phyloP scores from a whole-genome alignment of 1,140 invertebrate genomes.

The Oreohelix idahoensis region DNA sequence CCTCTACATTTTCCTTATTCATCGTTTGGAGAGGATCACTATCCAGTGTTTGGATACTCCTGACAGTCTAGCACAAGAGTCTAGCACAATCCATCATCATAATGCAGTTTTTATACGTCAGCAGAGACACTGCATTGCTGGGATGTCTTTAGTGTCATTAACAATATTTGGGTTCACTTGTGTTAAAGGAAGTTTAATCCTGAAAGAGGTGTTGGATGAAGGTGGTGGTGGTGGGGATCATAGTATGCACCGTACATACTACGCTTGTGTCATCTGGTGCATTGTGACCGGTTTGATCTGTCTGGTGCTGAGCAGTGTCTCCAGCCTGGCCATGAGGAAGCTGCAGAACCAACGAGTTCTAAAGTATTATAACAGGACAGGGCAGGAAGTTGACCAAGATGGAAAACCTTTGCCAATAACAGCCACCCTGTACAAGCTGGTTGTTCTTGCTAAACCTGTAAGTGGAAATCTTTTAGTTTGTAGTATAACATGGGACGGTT shows the following conservation, averaged over 20 bases:
- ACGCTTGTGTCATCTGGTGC: slow-evolving; percentile 60
- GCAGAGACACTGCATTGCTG: slow-evolving; percentile 45
- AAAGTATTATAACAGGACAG: slow-evolving; percentile 63
- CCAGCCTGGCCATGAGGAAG: slow-evolving; percentile 54
- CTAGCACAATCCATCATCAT: not conserved
- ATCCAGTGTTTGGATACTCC: slow-evolving; percentile 54
- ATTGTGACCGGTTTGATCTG: slow-evolving; percentile 58
- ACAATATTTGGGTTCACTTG: slow-evolving; percentile 46
- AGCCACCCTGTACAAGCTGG: slow-evolving; percentile 56
- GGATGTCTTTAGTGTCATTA: slow-evolving; percentile 47
- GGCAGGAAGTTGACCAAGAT: slow-evolving; percentile 64
- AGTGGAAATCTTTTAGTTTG: too few relatives aligned
- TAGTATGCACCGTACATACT: slow-evolving; percentile 66
- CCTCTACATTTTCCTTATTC: slow-evolving; percentile 46
- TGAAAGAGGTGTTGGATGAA: slow-evolving; percentile 58
- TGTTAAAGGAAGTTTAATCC: slow-evolving; percentile 61
- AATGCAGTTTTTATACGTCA: slow-evolving; percentile 35
- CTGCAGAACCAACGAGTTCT: slow-evolving; percentile 56
- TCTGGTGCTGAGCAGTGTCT: slow-evolving; percentile 50
- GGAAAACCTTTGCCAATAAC: slow-evolving; percentile 60
- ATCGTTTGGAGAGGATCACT: slow-evolving; percentile 52
- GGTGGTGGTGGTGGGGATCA: slow-evolving; percentile 38
- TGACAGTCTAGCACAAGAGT: slow-evolving; percentile 22
- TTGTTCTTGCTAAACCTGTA: slow-evolving; percentile 67
- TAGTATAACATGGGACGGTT: too few relatives aligned